Conservation (phyloP, 2,113 vertebrate species). For the Aspiorhynchus laticeps region DNA sequence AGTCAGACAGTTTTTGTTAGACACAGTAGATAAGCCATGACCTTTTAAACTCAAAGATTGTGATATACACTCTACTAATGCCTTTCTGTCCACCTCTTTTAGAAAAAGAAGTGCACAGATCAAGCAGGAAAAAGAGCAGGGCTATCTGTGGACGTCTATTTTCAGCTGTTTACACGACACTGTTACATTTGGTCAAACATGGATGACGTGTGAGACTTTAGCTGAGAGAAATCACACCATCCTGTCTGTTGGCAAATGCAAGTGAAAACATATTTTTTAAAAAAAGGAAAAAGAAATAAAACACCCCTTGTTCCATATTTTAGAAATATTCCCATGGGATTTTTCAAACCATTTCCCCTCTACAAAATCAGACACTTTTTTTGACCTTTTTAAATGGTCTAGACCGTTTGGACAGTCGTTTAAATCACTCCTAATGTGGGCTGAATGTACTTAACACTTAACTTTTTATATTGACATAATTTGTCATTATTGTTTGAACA, state of each 20-base stretch:
- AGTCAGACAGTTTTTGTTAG: background rate
- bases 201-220: background rate
- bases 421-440: background rate
- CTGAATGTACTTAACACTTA: background rate
- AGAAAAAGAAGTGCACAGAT: constrained; percentile 17
- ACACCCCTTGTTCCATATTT: background rate
- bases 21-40: constrained; percentile 18
- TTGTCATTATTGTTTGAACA: background rate
- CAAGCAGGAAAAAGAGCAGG: constrained; percentile 12
- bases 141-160: constrained; percentile 46
- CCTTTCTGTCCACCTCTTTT: constrained; percentile 1
- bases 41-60: constrained; percentile 29
- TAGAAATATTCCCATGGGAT: background rate
- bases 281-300: background rate
- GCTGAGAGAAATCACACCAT: background rate
- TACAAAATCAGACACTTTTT: background rate
- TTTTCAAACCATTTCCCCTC: background rate
- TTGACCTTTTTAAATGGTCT: background rate
- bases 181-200: constrained; percentile 44
- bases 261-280: background rate
- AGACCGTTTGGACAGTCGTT: background rate
- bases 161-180: constrained; percentile 47
- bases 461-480: background rate
- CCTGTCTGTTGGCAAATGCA: constrained; percentile 10
- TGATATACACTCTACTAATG: background rate